phyloP scores from a whole-genome alignment of 2,113 vertebrate species.

The Uropsilus gracilis region DNA sequence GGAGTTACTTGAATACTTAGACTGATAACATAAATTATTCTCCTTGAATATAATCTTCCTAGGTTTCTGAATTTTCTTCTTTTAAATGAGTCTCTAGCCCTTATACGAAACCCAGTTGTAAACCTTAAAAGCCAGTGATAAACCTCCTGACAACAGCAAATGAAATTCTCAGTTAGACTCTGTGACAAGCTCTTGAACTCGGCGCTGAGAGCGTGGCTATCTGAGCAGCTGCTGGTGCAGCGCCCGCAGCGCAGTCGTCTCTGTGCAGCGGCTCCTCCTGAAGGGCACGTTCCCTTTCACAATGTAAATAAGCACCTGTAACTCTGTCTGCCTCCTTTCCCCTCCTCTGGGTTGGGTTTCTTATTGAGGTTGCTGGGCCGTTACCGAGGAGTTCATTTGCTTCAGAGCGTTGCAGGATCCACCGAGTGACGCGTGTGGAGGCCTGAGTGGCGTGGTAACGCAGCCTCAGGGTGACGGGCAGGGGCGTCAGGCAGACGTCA shows the following conservation, averaged over 20 bases:
- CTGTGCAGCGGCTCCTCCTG: not conserved
- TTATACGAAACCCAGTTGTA: not conserved
- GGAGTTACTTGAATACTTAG: constrained; percentile 18
- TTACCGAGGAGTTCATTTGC: constrained; percentile 21
- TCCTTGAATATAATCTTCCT: constrained; percentile 34
- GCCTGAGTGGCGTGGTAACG: too few relatives aligned
- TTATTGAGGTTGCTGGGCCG: constrained; percentile 19
- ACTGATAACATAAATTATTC: not conserved
- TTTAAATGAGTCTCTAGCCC: not conserved
- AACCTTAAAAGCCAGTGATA: constrained; percentile 26
- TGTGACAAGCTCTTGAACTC: not conserved
- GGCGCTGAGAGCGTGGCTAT: not conserved
- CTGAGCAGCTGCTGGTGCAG: not conserved
- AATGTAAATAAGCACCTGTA: not conserved
- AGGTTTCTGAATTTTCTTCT: constrained; percentile 8
- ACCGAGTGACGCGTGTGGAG: not conserved
- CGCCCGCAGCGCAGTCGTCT: not conserved
- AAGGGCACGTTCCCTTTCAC: constrained; percentile 28
- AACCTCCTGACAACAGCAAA: not conserved
- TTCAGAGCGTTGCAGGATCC: not conserved
- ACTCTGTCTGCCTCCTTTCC: not conserved
- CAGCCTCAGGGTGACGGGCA: not conserved
- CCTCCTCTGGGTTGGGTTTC: not conserved
- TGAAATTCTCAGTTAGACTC: constrained; percentile 27
- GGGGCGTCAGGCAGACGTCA: not conserved